Percentiles rank a stretch among this genome's conserved stretches.
These are phyloP conservation scores for Calephelis virginiensis DNA, from an alignment of 1,140 invertebrate species.

Conservation along the genomic window DNA sequence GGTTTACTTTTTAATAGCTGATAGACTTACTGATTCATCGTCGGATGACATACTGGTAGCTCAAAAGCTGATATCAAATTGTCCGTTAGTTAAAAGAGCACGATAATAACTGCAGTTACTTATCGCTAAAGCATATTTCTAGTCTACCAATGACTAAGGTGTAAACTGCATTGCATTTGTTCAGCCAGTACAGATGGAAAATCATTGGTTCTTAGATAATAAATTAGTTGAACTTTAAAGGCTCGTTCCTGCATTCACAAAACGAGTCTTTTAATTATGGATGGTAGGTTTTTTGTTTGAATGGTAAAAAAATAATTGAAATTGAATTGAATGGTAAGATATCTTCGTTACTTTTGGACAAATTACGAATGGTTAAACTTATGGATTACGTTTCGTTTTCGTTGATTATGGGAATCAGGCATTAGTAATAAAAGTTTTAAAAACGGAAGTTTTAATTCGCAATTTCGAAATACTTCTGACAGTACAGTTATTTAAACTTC, in stretches of 20 bases:
- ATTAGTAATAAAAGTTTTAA: no score
- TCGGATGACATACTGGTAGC: slow-evolving; percentile 29
- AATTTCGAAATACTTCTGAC: no score
- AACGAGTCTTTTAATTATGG: no score
- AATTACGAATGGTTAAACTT: no score
- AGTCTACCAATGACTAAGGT: slow-evolving; percentile 25
- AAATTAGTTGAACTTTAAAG: background rate
- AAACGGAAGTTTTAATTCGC: no score
- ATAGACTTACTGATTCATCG: slow-evolving; percentile 38
- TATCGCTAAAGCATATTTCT: slow-evolving; percentile 29
- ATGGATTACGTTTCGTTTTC: no score
- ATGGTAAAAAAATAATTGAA: no score
- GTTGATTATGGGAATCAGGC: no score
- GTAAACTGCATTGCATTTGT: slow-evolving; percentile 48
- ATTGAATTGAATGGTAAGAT: no score
- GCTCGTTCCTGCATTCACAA: background rate
- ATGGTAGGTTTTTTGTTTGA: no score
- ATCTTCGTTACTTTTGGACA: no score
- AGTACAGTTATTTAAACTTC: no score
- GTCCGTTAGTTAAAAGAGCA: slow-evolving; percentile 7
- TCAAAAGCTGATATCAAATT: background rate
- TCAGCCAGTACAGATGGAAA: slow-evolving; percentile 30
- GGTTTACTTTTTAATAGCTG: background rate
- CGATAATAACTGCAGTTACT: slow-evolving; percentile 26
- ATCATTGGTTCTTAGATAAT: background rate